Evolutionary conservation across 2,797 vertebrate species (phyloP).

Genomic region (Pseudochirops cupreus): DNA sequence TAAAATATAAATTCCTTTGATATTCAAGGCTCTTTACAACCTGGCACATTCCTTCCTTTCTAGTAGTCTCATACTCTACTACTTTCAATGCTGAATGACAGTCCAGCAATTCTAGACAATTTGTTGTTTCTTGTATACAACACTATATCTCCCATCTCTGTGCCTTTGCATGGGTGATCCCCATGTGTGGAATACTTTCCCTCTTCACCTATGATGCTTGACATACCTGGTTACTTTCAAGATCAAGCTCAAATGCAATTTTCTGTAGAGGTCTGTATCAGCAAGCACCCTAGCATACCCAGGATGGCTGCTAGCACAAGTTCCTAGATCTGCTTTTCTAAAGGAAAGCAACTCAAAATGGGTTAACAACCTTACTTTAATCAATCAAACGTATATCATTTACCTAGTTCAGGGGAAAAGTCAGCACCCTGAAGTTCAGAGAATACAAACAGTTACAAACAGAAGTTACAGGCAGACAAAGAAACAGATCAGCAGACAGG

Average conservation of each 20-base stretch:
- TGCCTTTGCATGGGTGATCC: not conserved
- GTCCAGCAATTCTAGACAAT: not conserved
- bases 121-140: not conserved
- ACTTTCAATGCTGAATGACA: not conserved
- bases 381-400: no score
- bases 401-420: no score
- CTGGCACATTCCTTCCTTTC: not conserved
- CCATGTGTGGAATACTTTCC: not conserved
- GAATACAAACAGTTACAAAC: no score
- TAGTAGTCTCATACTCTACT: not conserved
- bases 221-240: not conserved
- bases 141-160: not conserved
- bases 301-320: no score
- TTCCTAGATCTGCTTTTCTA: no score
- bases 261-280: not conserved
- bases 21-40: not conserved
- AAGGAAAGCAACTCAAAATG: no score
- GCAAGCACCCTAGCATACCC: no score
- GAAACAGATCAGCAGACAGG: no score
- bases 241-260: not conserved
- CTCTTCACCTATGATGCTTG: not conserved
- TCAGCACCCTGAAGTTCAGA: no score
- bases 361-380: no score
- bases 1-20: not conserved
- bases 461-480: no score